Evolutionary conservation across 2,797 vertebrate species (phyloP).

Genomic region (Pygocentrus nattereri): DNA sequence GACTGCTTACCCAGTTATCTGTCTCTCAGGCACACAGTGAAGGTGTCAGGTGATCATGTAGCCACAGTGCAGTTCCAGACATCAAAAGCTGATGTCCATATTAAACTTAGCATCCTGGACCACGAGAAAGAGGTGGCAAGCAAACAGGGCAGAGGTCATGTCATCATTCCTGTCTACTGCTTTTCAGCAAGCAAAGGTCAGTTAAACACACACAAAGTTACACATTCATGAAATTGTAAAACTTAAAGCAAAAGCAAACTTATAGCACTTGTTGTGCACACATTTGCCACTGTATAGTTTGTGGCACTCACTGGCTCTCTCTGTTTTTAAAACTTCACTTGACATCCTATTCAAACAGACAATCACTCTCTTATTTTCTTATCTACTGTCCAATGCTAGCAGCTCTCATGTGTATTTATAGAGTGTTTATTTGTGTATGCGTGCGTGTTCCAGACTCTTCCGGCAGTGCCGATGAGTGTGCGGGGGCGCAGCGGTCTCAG

Average conservation of each 20-base stretch:
- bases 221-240: not conserved
- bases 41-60: conserved; percentile 82
- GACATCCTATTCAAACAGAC: conserved; percentile 53
- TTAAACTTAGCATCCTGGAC: conserved; percentile 88
- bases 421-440: conserved; percentile 47
- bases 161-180: conserved; percentile 84
- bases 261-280: not conserved
- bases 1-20: not conserved
- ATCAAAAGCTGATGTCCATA: conserved; percentile 81
- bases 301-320: not conserved
- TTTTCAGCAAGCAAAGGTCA: conserved; percentile 77
- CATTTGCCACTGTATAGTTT: conserved; percentile 23
- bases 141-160: conserved; percentile 81
- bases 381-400: conserved; percentile 47
- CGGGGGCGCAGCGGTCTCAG: conserved; percentile 47
- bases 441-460: conserved; percentile 37
- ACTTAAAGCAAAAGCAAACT: not conserved
- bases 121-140: conserved; percentile 77
- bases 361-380: conserved; percentile 51
- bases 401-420: conserved; percentile 55
- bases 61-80: conserved; percentile 87
- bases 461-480: conserved; percentile 37
- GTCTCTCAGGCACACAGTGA: conserved; percentile 46
- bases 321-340: conserved; percentile 15
- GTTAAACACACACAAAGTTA: not conserved